Percentiles rank a stretch among this genome's conserved stretches.
phyloP scores from a whole-genome alignment of 2,797 vertebrate species.

The Myotis vivesi region DNA sequence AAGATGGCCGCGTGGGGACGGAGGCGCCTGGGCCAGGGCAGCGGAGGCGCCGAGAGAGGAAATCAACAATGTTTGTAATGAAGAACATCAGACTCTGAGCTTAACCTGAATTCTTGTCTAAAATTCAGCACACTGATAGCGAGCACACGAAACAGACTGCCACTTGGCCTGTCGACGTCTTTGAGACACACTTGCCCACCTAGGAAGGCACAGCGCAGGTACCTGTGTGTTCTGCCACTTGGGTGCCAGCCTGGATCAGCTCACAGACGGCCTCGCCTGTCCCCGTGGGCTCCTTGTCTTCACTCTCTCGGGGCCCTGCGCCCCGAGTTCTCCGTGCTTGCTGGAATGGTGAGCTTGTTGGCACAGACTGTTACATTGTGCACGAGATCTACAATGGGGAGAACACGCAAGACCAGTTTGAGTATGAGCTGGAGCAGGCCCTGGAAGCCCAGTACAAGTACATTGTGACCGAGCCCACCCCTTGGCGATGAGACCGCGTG shows the following conservation, averaged over 20 bases:
- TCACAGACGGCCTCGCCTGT: constrained; percentile 31
- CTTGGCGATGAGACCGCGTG: constrained; percentile 98
- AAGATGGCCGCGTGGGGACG: constrained; percentile 99
- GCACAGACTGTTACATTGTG: constrained; percentile 98
- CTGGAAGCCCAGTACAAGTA: constrained; percentile 99
- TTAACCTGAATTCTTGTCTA: constrained; percentile 76
- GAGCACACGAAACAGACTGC: constrained; percentile 73
- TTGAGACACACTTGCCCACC: constrained; percentile 69
- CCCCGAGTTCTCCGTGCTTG: constrained; percentile 78
- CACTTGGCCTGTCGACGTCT: constrained; percentile 76
- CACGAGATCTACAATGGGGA: constrained; percentile 99
- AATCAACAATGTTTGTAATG: constrained; percentile 75
- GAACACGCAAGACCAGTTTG: constrained; percentile 99
- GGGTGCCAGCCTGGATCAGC: constrained; percentile 51
- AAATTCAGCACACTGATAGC: constrained; percentile 67
- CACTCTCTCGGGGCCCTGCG: constrained; percentile 63
- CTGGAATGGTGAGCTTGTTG: constrained; percentile 89
- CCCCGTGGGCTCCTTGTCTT: constrained; percentile 62
- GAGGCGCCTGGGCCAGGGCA: constrained; percentile 97
- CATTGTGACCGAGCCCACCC: constrained; percentile 98
- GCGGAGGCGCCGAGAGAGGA: constrained; percentile 94
- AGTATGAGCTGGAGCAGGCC: constrained; percentile 98
- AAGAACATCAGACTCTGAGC: constrained; percentile 79
- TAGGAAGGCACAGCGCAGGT: constrained; percentile 69
- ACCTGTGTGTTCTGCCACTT: constrained; percentile 58